Base-by-base conservation (phyloP, 2,113 vertebrate species). In the Oryzias celebensis region DNA sequence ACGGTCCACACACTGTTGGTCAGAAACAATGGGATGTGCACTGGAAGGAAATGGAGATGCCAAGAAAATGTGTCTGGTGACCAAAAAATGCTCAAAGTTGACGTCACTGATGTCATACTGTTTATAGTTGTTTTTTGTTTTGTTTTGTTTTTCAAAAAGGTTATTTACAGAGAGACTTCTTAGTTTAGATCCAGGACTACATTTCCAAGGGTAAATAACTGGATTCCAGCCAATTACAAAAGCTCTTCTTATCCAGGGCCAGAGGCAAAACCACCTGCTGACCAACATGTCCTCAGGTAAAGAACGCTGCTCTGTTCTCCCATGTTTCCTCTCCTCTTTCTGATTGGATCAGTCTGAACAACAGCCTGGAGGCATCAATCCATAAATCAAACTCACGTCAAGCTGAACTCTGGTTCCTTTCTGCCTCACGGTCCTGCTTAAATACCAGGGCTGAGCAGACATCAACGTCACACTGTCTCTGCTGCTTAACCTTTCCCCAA, bases 1-100 rank as follows among this genome's bases (percentile, higher is more conserved):
- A 66, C 31, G 47, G 67, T 83, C 64, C 81, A 73, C 18, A 57
- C 13, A 55, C 46, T 57, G 54, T 56, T 50, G 58, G 5, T 65
- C 12, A 44, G 52, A 52, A 61, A 60, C 10, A 12, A 36, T 36
- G 36, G 8, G 31, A 36, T 36, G 31, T 36, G 26, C 26, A 28
- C 26, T 28, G 31, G 36, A 36, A 49, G 18, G 58, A 20, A 20
- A 28, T 18, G 20, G 53, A 4, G 65, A 65, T 69, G 61, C 36
- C 3, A 16, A 57, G 53, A 31, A 31, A 18, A 36, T 28, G 45
- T 2, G 10, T 36, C 36, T 36, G 26, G 26, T 6, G 10, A 36
- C 36, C 8, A 36, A 36, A 36, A 36, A 36, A 36, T 10, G 8
- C 26, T 28, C 26, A 12, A 36, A 36, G 7, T 36, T 36, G 31